Percentiles rank a stretch among this genome's conserved stretches.
Evolutionary conservation across 1,140 invertebrate genomes (phyloP).

Genomic region (Cataglyphis hispanica): DNA sequence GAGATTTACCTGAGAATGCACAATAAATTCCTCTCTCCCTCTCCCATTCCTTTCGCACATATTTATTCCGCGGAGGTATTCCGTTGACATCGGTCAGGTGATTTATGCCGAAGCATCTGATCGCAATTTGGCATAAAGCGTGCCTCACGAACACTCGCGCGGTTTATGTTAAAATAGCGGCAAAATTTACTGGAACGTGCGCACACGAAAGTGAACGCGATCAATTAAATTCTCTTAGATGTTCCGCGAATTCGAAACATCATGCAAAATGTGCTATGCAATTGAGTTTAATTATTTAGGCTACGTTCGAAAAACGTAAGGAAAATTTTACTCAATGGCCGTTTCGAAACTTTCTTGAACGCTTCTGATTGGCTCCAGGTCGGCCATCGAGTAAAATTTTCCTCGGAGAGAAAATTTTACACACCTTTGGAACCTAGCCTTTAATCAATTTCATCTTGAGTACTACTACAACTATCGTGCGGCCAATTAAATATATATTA

Average conservation of each 20-base stretch:
- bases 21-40: slow-evolving; percentile 28
- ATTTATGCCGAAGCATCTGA: slow-evolving; percentile 78
- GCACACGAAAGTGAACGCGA: neutral
- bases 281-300: slow-evolving; percentile 24
- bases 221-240: slow-evolving; percentile 41
- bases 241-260: neutral
- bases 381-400: too few relatives aligned
- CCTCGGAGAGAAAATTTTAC: too few relatives aligned
- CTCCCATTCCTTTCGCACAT: neutral
- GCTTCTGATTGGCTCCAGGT: too few relatives aligned
- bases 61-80: slow-evolving; percentile 61
- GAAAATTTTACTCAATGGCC: too few relatives aligned
- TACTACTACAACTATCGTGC: neutral
- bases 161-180: neutral
- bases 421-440: too few relatives aligned
- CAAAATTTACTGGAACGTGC: slow-evolving; percentile 31
- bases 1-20: slow-evolving; percentile 43
- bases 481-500: neutral
- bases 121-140: slow-evolving; percentile 78
- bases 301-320: too few relatives aligned
- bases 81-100: slow-evolving; percentile 72
- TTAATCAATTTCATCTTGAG: slow-evolving; percentile 35
- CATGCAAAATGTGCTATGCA: neutral
- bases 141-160: slow-evolving; percentile 9
- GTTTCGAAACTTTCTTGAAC: too few relatives aligned